Conservation (phyloP, 1,140 invertebrate genomes). For the Wasmannia auropunctata region DNA sequence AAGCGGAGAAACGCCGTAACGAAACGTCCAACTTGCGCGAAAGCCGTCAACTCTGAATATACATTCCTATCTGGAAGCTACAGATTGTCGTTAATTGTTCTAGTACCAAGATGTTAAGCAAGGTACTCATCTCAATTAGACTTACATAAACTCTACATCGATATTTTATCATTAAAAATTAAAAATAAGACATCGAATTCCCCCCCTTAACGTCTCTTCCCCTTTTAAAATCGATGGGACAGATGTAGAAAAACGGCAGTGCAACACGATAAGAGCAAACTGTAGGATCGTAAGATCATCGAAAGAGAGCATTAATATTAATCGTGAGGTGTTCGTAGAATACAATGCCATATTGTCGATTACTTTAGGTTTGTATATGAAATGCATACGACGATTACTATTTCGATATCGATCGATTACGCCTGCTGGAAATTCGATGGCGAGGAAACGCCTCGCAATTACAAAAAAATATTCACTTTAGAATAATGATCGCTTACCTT, state of each 20-base stretch:
- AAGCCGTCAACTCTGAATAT: background rate
- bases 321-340: conserved; percentile 3
- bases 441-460: background rate
- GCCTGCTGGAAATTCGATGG: background rate
- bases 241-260: conserved; percentile 44
- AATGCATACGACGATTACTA: background rate
- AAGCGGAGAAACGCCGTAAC: background rate
- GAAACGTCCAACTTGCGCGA: background rate
- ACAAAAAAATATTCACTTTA: conserved; percentile 7
- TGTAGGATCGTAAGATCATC: conserved; percentile 34
- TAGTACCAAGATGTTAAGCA: background rate
- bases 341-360: conserved; percentile 6
- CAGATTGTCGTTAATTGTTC: background rate
- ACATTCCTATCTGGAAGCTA: background rate
- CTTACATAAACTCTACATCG: background rate
- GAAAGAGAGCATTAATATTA: conserved; percentile 44
- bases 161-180: conserved; percentile 9
- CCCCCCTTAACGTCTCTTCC: background rate
- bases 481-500: background rate
- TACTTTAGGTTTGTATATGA: conserved; percentile 2
- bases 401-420: background rate
- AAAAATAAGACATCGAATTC: conserved; percentile 30
- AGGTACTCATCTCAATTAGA: background rate
- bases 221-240: background rate
- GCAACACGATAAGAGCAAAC: conserved; percentile 31